phyloP scores from a whole-genome alignment of 1,140 invertebrate species.

The Bradysia coprophila region DNA sequence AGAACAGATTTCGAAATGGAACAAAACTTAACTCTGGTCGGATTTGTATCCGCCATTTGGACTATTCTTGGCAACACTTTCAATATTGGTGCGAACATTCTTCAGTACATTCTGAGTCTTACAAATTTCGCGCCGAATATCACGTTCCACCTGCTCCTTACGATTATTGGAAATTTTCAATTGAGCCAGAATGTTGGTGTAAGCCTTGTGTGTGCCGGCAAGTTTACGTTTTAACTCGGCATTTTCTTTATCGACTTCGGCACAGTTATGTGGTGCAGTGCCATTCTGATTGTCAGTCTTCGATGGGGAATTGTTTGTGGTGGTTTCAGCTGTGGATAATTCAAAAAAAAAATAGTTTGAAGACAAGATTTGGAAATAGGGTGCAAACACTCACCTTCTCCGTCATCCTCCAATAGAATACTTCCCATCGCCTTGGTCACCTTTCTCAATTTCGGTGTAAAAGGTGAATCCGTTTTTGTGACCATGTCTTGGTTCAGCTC shows the following conservation, averaged over 20 bases:
- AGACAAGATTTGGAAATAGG: not conserved
- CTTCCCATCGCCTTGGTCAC: no score
- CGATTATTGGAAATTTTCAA: conserved; percentile 30
- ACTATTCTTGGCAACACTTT: conserved; percentile 13
- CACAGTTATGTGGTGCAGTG: conserved; percentile 15
- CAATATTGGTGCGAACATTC: conserved; percentile 32
- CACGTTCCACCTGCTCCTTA: conserved; percentile 34
- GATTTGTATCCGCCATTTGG: not conserved
- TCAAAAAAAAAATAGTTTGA: no score
- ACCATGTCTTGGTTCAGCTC: conserved; percentile 14
- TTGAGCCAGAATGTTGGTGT: conserved; percentile 33
- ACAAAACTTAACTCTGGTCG: not conserved
- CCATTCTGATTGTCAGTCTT: not conserved
- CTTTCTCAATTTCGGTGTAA: no score
- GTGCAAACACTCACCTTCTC: no score
- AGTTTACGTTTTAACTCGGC: conserved; percentile 28
- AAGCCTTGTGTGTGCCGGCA: conserved; percentile 26
- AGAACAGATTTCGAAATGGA: not conserved
- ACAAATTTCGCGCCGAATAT: conserved; percentile 34
- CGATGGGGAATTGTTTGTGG: no score
- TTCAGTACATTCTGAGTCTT: conserved; percentile 36
- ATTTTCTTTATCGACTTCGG: conserved; percentile 31
- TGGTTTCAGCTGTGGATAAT: no score
- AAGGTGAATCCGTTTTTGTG: no score
- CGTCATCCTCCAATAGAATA: no score